Evolutionary conservation across 2,797 vertebrate genomes (phyloP), one percentile per base, ranked within the genome.

Genomic region (Pteronotus mesoamericanus): DNA sequence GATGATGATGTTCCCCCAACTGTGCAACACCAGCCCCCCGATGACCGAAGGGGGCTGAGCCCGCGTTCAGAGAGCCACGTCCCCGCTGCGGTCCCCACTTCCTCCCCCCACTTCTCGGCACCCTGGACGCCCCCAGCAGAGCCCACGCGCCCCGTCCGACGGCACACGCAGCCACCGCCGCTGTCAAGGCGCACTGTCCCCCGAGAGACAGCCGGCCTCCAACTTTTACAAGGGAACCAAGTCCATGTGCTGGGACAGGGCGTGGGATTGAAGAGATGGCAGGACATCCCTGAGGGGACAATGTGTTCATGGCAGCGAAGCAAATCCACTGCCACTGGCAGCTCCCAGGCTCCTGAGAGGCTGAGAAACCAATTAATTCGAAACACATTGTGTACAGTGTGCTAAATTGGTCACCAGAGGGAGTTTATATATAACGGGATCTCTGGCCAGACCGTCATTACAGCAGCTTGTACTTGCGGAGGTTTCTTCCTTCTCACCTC

Each of bases 401-500:
- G 15, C 53, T 61, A 66, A 94, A 59, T 46, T 71, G 71, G 71
- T 93, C 94, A 80, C 96, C 78, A 94, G 97, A 79, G 94, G 94
- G 96, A 95, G 94, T 88, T 77, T 39, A 48, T 84, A 19, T 46
- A 46, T 42, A 79, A 69, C 10, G 9, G 6, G 32, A n/a, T 57
- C 68, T 75, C 64, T 51, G 84, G 68, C 61, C n/a, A 57, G 53
- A 86, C 22, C 4, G 1, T 85, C 24, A 14, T 44, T 61, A 24
- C 4, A 71, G 39, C 22, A 1, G 42, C 87, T 85, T 37, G 37
- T 24, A 22, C 51, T 26, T 39, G 22, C 48, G 94, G 51, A 51
- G 78, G 19, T 51, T 19, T 16, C 39, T 24, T 42, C 24, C 55
- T 34, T 15, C 46, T 71, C 29, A 34, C 32, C 3, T 12, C 44